phyloP scores from a whole-genome alignment of 2,113 vertebrate species.

The mouse (Mus musculus) region DNA sequence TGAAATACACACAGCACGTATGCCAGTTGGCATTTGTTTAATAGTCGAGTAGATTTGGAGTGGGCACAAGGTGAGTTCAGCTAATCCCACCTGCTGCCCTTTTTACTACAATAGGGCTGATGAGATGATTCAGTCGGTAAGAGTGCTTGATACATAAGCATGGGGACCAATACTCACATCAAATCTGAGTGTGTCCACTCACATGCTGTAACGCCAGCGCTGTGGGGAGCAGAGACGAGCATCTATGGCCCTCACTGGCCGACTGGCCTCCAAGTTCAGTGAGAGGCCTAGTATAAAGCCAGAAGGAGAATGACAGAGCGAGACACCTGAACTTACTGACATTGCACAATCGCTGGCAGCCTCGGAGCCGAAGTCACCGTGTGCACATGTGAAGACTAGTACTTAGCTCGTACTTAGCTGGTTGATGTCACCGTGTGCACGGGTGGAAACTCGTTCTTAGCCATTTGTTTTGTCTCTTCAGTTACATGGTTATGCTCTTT shows the following conservation, averaged over 20 bases:
- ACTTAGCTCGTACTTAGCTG: slow-evolving; percentile 34
- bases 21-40: not conserved
- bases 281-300: not conserved
- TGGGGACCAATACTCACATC: no score
- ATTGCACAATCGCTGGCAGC: not conserved
- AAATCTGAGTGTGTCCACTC: not conserved
- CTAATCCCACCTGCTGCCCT: not conserved
- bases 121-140: not conserved
- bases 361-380: not conserved
- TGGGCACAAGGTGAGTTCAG: not conserved
- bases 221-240: not conserved
- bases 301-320: not conserved
- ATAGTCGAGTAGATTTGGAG: not conserved
- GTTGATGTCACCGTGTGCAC: not conserved
- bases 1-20: not conserved
- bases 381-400: not conserved
- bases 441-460: slow-evolving; percentile 17
- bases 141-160: no score
- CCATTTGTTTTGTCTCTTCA: not conserved
- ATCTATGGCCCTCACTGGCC: not conserved
- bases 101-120: not conserved
- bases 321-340: not conserved
- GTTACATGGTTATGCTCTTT: not conserved
- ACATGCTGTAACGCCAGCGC: rapidly evolving
- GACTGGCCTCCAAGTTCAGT: not conserved